Base-by-base conservation (phyloP, 1,140 invertebrate species). In the Radopholus similis region DNA sequence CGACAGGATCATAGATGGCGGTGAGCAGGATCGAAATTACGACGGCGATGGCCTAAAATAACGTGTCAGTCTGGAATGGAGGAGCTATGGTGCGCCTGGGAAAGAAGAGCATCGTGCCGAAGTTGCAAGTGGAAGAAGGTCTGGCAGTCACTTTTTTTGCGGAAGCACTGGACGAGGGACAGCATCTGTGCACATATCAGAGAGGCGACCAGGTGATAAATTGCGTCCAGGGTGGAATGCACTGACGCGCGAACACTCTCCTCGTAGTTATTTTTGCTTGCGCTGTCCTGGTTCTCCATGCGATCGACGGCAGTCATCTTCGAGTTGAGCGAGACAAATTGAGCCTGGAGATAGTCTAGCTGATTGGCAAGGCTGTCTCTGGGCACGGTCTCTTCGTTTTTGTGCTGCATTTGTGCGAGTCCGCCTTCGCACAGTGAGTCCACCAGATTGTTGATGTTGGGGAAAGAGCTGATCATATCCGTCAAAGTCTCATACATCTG, bases 281-380 rank as follows among this genome's bases (percentile, higher is more conserved):
- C 32, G 40, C 40, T 15, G 32, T 51, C 38, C 42, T 18, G 38
- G 18, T 30, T 77, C 26, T 34, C 69, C 62, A 42, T 75, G 30
- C 32, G 74, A 35, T 78, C 64, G 30, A 78, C 64, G 6, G 66
- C 73, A n/a, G 56, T 59, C 75, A 75, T 78, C 68, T 75, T 75
- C n/a, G 73, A 64, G 47, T 60, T 78, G 30, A 75, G 49, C 30
- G 68, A 73, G 34, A 72, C 74, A 23, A 78, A 51, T 21, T 51
- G 34, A 4, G 75, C 75, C 34, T 75, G 66, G 18, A 75, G 18
- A 3, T 30, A 49, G 42, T 75, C 73, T 49, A 77, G 9, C 64
- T 75, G 76, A 49, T 51, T 77, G 13, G 68, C 47, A 11, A 75
- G 37, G 15, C 64, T 51, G 21, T 74, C 72, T 35, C 15, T 21